These are phyloP conservation scores for Tetheella fluctuosa DNA, from an alignment of 2,888 invertebrate genomes.

Conservation along the genomic window DNA sequence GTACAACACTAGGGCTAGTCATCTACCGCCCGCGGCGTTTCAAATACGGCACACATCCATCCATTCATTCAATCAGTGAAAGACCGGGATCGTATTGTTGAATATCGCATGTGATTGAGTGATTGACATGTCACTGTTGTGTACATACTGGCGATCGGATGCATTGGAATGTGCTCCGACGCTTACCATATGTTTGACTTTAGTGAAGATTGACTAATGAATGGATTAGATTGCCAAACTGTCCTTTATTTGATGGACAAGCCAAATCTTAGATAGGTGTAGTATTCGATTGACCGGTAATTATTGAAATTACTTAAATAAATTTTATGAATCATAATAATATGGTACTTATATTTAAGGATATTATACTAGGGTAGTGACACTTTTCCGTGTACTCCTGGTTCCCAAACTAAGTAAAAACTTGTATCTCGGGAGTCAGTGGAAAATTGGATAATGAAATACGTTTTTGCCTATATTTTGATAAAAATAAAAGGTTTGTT, in stretches of 20 bases:
- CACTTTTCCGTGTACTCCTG: no score
- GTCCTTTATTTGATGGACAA: not conserved
- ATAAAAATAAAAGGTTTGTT: no score
- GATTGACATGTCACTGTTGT: constrained; percentile 32
- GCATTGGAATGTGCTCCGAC: constrained; percentile 37
- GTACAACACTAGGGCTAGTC: constrained; percentile 34
- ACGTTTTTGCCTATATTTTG: no score
- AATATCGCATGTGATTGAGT: constrained; percentile 26
- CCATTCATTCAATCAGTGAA: constrained; percentile 49
- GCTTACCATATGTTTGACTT: constrained; percentile 20
- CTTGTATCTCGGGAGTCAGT: no score
- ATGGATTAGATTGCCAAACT: not conserved
- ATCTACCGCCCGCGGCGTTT: constrained; percentile 50
- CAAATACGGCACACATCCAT: constrained; percentile 42
- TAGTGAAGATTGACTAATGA: not conserved
- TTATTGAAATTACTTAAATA: no score
- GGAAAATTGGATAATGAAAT: no score
- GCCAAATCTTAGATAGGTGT: no score
- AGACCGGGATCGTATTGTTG: constrained; percentile 48
- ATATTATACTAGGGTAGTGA: no score
- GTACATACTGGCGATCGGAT: constrained; percentile 8
- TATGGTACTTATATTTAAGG: no score
- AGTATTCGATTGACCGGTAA: no score
- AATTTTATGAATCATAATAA: no score
- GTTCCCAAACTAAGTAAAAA: no score